Conservation (phyloP, 2,888 invertebrate genomes). For the Anorthoa munda region DNA sequence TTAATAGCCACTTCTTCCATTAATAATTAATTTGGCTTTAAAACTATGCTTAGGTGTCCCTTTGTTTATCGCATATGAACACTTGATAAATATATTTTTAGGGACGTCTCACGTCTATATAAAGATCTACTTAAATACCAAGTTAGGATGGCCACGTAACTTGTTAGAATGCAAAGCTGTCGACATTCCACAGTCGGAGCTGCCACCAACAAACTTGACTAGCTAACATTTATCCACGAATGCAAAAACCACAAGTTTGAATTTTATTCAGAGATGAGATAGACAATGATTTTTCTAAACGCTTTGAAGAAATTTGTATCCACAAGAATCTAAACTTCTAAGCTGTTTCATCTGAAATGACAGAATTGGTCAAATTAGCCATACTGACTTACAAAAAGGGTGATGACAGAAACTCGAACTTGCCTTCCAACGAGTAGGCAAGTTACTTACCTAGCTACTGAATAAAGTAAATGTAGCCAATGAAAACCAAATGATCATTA, state of each 20-base stretch:
- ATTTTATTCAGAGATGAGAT: no score
- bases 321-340: neutral
- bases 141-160: neutral
- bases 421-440: no score
- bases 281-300: neutral
- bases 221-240: neutral
- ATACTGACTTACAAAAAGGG: neutral
- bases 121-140: neutral
- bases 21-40: neutral
- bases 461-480: neutral
- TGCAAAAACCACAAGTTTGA: neutral
- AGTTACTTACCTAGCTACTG: no score
- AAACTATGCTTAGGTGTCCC: neutral
- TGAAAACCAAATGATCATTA: constrained; percentile 13
- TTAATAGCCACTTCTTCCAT: neutral
- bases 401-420: neutral
- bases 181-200: neutral
- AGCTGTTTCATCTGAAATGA: neutral
- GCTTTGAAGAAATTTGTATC: neutral
- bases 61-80: neutral
- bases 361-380: neutral
- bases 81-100: constrained; percentile 18
- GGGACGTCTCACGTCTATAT: neutral
- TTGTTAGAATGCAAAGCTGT: constrained; percentile 1
- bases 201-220: neutral